phyloP scores from a whole-genome alignment of 2,797 vertebrate species.

The Distichodus sexfasciatus region DNA sequence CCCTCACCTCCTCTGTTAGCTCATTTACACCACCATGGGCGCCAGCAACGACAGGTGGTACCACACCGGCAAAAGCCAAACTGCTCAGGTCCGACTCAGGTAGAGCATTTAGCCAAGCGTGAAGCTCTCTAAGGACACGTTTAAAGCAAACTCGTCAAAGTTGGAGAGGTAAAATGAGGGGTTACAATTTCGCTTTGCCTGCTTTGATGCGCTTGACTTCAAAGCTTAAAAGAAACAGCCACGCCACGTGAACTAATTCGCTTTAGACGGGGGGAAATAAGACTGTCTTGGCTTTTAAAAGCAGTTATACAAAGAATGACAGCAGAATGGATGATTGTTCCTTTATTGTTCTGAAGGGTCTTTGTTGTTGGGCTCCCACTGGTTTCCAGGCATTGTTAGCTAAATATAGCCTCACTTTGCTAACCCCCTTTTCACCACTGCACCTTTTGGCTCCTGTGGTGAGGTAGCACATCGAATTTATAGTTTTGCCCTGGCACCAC shows the following conservation, averaged over 20 bases:
- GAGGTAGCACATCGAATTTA: conserved; percentile 6
- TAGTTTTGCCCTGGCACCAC: conserved; percentile 17
- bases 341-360: not conserved
- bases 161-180: not conserved
- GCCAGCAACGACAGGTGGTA: conserved; percentile 49
- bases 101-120: conserved; percentile 16
- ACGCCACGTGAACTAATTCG: not conserved
- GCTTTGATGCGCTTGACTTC: not conserved
- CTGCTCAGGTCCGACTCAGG: conserved; percentile 34
- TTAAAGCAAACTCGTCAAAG: not conserved
- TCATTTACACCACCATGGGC: conserved; percentile 39
- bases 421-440: not conserved
- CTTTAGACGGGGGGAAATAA: too few relatives aligned
- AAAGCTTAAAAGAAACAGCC: not conserved
- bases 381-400: conserved; percentile 13
- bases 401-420: conserved; percentile 21
- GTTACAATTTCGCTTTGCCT: not conserved
- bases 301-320: not conserved
- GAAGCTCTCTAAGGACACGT: not conserved
- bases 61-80: conserved; percentile 13
- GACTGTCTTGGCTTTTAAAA: too few relatives aligned
- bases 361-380: too few relatives aligned
- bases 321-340: not conserved
- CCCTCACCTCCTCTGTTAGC: conserved; percentile 50
- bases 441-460: conserved; percentile 9